These are phyloP conservation scores for Sericinus montela DNA, from an alignment of 2,888 invertebrate genomes.

Conservation along the genomic window DNA sequence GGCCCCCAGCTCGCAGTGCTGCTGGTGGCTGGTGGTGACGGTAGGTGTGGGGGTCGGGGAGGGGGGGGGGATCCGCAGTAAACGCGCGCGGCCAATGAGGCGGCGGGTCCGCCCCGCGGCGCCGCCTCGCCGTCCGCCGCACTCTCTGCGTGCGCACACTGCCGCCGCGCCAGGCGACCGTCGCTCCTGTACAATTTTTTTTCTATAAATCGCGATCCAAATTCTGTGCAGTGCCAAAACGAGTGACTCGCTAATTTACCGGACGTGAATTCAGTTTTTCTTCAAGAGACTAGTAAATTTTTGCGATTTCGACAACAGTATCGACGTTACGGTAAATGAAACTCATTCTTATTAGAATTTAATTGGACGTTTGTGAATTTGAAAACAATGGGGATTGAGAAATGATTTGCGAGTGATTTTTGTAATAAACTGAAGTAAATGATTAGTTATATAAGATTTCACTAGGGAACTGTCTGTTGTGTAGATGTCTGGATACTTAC, in stretches of 20 bases:
- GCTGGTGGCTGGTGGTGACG: not conserved
- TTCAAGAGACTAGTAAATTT: not conserved
- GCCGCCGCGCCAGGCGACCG: constrained; percentile 12
- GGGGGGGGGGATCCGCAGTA: not conserved
- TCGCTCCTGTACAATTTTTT: not conserved
- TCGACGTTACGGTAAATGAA: not conserved
- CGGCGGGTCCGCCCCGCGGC: constrained; percentile 10
- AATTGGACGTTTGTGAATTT: not conserved
- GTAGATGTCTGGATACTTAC: no score
- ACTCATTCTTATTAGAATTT: not conserved
- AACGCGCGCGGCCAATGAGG: constrained; percentile 10
- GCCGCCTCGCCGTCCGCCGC: constrained; percentile 12
- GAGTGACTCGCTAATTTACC: not conserved
- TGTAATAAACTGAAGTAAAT: no score
- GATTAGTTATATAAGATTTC: no score
- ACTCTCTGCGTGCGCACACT: constrained; percentile 17
- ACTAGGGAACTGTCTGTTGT: no score
- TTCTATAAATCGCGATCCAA: not conserved
- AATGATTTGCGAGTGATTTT: no score
- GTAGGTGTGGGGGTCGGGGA: not conserved
- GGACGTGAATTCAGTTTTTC: not conserved
- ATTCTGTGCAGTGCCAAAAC: not conserved
- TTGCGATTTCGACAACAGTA: not conserved
- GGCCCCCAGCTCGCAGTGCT: not conserved
- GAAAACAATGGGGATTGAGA: no score